Evolutionary conservation across 2,113 vertebrate species (phyloP).

Genomic region (Hipposideros armiger): DNA sequence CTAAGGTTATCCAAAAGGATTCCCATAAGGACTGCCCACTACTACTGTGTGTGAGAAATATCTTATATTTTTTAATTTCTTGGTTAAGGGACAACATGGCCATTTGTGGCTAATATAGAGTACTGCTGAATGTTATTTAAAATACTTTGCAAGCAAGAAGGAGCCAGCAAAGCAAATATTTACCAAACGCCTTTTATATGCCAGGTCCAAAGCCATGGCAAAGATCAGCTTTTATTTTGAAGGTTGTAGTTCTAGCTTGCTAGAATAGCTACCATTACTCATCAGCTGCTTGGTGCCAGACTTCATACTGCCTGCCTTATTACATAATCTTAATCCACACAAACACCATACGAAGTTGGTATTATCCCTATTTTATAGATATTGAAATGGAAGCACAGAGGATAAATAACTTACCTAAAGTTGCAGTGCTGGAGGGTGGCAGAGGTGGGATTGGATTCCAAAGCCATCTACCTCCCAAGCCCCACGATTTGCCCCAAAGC

Average conservation of each 20-base stretch:
- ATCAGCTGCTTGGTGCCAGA: background rate
- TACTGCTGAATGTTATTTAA: background rate
- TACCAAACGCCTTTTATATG: background rate
- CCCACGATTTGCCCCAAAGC: fast-evolving
- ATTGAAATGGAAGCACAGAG: conserved; percentile 50
- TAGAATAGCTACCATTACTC: background rate
- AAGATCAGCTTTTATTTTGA: conserved; percentile 36
- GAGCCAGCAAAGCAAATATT: conserved; percentile 41
- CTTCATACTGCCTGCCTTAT: background rate
- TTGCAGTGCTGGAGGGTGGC: background rate
- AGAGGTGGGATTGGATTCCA: background rate
- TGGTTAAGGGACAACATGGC: background rate
- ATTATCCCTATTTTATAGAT: background rate
- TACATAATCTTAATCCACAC: background rate
- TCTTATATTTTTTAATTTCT: background rate
- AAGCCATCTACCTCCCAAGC: background rate
- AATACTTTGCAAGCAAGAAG: background rate
- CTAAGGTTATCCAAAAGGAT: background rate
- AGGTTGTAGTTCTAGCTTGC: background rate
- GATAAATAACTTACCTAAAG: background rate
- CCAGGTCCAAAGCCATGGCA: background rate
- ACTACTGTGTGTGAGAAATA: background rate
- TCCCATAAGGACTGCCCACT: background rate
- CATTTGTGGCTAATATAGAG: conserved; percentile 19
- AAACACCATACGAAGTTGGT: background rate